These are phyloP conservation scores for Pterocles burchelli DNA, from an alignment of 2,113 vertebrate genomes.

Conservation along the genomic window DNA sequence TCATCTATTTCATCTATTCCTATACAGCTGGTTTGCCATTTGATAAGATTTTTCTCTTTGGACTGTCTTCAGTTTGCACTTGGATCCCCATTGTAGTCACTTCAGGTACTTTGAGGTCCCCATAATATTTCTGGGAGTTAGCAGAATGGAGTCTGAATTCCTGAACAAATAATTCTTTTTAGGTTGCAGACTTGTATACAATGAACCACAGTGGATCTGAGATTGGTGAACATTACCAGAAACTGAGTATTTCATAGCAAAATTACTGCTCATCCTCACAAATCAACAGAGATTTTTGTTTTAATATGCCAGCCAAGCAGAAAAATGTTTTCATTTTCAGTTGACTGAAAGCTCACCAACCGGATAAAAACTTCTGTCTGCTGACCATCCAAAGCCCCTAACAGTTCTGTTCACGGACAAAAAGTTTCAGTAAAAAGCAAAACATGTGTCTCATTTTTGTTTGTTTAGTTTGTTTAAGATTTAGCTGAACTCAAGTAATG, in stretches of 20 bases:
- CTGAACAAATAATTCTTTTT: neutral
- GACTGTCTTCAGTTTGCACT: neutral
- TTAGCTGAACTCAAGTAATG: neutral
- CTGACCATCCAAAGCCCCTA: neutral
- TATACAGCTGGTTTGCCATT: neutral
- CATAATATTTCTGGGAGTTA: neutral
- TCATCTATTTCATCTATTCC: neutral
- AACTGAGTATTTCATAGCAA: neutral
- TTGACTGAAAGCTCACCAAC: neutral
- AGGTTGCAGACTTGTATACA: neutral
- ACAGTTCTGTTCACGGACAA: neutral
- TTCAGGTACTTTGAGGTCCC: neutral
- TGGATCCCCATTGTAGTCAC: neutral
- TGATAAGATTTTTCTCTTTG: neutral
- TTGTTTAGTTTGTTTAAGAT: neutral
- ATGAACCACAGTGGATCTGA: neutral
- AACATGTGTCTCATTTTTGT: neutral
- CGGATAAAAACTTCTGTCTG: neutral
- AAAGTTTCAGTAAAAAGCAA: neutral
- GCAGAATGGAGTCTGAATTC: neutral
- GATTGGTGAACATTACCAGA: neutral
- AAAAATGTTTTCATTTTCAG: neutral
- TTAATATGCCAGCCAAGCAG: neutral
- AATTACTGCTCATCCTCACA: neutral
- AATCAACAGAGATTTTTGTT: neutral